These are phyloP conservation scores for Enteromius treurensis DNA, from an alignment of 2,797 vertebrate genomes.

Conservation along the genomic window DNA sequence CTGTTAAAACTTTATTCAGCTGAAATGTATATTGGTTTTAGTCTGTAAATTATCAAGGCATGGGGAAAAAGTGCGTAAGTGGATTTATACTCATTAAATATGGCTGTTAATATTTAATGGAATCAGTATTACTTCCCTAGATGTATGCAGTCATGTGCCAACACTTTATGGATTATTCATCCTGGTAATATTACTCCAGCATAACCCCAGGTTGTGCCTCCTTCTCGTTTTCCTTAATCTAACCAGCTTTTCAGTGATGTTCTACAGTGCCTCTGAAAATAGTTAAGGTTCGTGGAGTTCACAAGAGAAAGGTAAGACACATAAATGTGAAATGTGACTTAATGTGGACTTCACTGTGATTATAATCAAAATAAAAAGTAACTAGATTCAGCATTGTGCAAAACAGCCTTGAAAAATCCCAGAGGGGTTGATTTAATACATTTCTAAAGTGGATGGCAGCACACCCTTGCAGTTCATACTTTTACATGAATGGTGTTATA, in stretches of 20 bases:
- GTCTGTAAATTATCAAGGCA: conserved; percentile 33
- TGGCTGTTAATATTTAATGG: conserved; percentile 48
- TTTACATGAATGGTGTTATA: conserved; percentile 59
- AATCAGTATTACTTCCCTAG: conserved; percentile 49
- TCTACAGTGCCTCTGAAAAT: conserved; percentile 8
- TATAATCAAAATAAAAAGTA: background rate
- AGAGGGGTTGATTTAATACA: conserved; percentile 5
- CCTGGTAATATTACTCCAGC: conserved; percentile 39
- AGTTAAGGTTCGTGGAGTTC: background rate
- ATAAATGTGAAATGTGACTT: conserved; percentile 10
- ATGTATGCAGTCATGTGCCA: conserved; percentile 45
- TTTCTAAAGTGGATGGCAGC: conserved; percentile 24
- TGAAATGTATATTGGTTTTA: conserved; percentile 7
- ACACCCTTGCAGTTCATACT: conserved; percentile 58
- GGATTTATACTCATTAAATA: conserved; percentile 43
- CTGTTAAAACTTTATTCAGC: background rate
- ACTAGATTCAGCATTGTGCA: background rate
- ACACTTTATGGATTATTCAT: conserved; percentile 51
- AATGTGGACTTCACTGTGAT: background rate
- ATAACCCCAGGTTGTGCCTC: conserved; percentile 45
- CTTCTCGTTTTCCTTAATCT: conserved; percentile 41
- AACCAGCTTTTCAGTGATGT: conserved; percentile 19
- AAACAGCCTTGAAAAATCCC: conserved; percentile 8
- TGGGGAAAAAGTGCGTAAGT: conserved; percentile 36
- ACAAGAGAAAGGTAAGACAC: background rate